Conservation (phyloP, 2,113 vertebrate species). For the Brachypodius melanocephalos region DNA sequence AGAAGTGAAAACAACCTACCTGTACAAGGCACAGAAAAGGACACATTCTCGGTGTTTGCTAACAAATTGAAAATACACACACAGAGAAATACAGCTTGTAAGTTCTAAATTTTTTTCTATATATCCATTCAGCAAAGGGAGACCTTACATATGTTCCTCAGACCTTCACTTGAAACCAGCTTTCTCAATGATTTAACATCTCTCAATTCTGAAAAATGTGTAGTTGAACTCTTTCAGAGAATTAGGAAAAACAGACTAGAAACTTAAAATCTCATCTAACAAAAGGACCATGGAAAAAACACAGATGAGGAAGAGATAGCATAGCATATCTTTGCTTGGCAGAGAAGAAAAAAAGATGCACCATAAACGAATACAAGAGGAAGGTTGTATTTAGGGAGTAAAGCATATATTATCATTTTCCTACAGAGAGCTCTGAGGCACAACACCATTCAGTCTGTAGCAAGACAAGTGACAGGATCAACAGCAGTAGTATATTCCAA, state of each 20-base stretch:
- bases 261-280: neutral
- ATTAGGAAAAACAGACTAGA: neutral
- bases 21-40: neutral
- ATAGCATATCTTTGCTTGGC: neutral
- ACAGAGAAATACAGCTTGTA: neutral
- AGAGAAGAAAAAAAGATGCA: neutral
- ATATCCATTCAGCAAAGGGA: neutral
- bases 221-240: neutral
- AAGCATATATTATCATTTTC: neutral
- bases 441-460: neutral
- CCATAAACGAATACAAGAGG: neutral
- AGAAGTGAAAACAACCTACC: neutral
- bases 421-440: neutral
- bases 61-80: neutral
- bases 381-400: neutral
- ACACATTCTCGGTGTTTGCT: neutral
- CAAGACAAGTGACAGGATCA: neutral
- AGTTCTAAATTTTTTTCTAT: neutral
- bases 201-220: neutral
- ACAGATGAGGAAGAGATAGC: neutral
- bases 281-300: neutral
- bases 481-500: neutral
- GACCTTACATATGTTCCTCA: neutral
- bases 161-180: neutral
- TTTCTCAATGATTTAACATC: neutral